Base-by-base conservation (phyloP, 1,140 invertebrate species). In the Planococcus citri region DNA sequence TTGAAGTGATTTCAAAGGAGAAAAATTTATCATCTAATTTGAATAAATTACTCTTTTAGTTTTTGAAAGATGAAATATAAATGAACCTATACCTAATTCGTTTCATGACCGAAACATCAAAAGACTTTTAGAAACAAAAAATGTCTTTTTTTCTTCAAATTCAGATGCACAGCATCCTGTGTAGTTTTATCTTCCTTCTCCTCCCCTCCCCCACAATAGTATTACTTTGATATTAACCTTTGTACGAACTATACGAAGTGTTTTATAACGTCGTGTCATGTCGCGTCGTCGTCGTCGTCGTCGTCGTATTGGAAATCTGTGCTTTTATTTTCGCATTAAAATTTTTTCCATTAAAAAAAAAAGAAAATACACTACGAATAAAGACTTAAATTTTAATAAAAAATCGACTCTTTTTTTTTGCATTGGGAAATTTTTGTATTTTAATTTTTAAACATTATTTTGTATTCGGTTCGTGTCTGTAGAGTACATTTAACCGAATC, bases 51-150 rank as follows among this genome's bases (percentile, higher is more conserved):
- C 17, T n/a, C n/a, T n/a, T n/a, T n/a, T n/a, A 37, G n/a, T 6
- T 51, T 51, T 51, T 51, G 17, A 51, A n/a, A n/a, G n/a, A 51
- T 51, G 17, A 3, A 51, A 20, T 51, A 51, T 12, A 51, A 51
- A 51, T 51, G 41, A 51, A 51, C n/a, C 41, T 20, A n/a, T 51
- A n/a, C n/a, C n/a, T n/a, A 51, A n/a, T 51, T 51, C n/a, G 41
- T 51, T 51, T 51, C 12, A 20, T n/a, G n/a, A 51, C 6, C 17
- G 17, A 9, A 2, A 14, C 41, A 17, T 51, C 12, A 51, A 51
- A 51, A 51, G 41, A 51, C 41, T 51, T 20, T n/a, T 17, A 12
- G 29, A 51, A 51, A 51, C 17, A 51, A 17, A 51, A 51, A n/a
- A n/a, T n/a, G n/a, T 14, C 41, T 4, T 51, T 17, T 51, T 51